phyloP scores from a whole-genome alignment of 2,888 invertebrate species.

The Cerastis leucographa region DNA sequence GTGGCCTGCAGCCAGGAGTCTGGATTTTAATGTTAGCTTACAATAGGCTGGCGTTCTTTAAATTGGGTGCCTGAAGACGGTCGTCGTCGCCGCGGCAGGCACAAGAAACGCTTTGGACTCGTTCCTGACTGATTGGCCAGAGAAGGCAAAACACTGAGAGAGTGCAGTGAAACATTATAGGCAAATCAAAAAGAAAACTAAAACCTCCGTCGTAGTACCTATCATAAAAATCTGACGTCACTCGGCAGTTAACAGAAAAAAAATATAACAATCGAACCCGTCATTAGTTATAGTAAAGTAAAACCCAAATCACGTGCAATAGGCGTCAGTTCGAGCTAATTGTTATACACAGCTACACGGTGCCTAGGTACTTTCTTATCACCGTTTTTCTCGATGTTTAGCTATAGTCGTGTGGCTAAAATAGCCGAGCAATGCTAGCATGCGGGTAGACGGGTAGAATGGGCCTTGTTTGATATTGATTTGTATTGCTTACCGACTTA shows the following conservation, averaged over 20 bases:
- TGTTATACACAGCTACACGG: conserved; percentile 16
- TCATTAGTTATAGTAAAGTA: conserved; percentile 1
- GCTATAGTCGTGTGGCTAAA: conserved; percentile 32
- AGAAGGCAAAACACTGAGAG: too few relatives aligned
- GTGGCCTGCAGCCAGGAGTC: neutral
- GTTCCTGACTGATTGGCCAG: too few relatives aligned
- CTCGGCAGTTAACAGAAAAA: conserved; percentile 1
- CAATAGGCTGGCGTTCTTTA: neutral
- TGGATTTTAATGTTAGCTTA: neutral
- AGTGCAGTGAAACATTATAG: too few relatives aligned
- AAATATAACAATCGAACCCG: neutral
- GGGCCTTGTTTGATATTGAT: conserved; percentile 38
- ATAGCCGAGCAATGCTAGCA: conserved; percentile 6
- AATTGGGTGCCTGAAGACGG: neutral
- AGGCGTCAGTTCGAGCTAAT: conserved; percentile 21
- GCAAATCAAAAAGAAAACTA: too few relatives aligned
- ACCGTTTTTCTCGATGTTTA: conserved; percentile 56
- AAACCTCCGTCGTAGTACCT: too few relatives aligned
- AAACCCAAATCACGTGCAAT: conserved; percentile 28
- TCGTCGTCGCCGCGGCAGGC: too few relatives aligned
- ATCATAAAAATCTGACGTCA: neutral
- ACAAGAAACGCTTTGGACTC: too few relatives aligned
- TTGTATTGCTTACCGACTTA: neutral
- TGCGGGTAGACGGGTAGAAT: conserved; percentile 23
- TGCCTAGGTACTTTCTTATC: conserved; percentile 45